Percentiles rank a stretch among this genome's conserved stretches.
These are phyloP conservation scores for Trachelus tabidus DNA, from an alignment of 2,888 invertebrate species.

Conservation along the genomic window DNA sequence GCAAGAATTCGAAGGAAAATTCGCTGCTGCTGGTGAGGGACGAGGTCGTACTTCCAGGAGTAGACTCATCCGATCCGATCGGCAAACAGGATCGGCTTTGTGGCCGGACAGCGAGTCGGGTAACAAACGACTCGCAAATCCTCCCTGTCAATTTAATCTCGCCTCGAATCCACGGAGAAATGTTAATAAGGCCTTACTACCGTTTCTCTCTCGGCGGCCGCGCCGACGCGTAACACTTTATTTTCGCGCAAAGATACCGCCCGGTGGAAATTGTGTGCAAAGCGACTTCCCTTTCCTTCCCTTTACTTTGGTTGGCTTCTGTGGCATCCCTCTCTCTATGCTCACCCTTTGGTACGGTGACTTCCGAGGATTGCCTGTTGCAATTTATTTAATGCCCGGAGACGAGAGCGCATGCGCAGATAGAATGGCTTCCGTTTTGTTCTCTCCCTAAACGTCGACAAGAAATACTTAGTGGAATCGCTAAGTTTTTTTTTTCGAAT, in stretches of 20 bases:
- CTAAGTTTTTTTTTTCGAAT: too few species aligned
- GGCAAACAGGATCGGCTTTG: slow-evolving; percentile 27
- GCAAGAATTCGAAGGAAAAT: neutral
- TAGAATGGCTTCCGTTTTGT: neutral
- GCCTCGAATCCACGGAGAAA: slow-evolving; percentile 63
- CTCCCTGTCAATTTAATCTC: slow-evolving; percentile 66
- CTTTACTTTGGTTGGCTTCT: slow-evolving; percentile 16
- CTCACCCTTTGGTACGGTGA: slow-evolving; percentile 1
- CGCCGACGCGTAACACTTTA: slow-evolving; percentile 39
- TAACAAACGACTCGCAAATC: slow-evolving; percentile 67
- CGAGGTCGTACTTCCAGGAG: slow-evolving; percentile 1
- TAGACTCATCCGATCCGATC: neutral
- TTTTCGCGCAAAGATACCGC: slow-evolving; percentile 49
- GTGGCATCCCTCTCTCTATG: slow-evolving; percentile 3
- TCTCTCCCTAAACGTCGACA: neutral
- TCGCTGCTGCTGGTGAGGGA: neutral
- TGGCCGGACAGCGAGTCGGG: slow-evolving; percentile 35
- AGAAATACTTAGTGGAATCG: neutral
- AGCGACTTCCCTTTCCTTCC: slow-evolving; percentile 32
- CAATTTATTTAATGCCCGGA: neutral
- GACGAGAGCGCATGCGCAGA: neutral
- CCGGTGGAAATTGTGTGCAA: slow-evolving; percentile 56
- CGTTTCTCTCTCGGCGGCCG: slow-evolving; percentile 24
- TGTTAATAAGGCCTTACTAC: slow-evolving; percentile 64
- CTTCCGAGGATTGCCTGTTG: neutral